Base-by-base conservation (phyloP, 2,113 vertebrate genomes). In the Enhydra lutris region DNA sequence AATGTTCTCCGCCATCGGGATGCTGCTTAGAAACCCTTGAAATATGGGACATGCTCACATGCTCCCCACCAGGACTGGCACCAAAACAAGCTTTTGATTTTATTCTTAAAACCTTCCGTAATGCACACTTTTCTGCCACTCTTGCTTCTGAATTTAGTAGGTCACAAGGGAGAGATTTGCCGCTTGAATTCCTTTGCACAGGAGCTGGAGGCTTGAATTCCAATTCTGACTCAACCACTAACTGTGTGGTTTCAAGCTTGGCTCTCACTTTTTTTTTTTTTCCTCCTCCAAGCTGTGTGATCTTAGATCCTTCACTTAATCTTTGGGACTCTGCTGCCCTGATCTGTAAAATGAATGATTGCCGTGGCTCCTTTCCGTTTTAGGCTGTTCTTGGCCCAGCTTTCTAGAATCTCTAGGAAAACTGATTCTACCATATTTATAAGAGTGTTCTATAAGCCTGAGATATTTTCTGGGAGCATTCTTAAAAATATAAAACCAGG, bases 81-180 rank as follows among this genome's bases (percentile, higher is more conserved):
- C 45, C 92, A 71, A 94, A 91, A 50, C 47, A 67, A 71, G 55
- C 14, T 89, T 85, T 96, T 65, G 36, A 21, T 89, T 89, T 94
- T 81, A 79, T 96, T 96, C 95, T 91, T 65, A 92, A 89, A 85
- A 91, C 52, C 59, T 95, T 97, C 78, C 61, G 67, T 78, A 83
- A 86, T 17, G 69, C 65, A 89, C 31, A 45, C 42, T 92, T 87
- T 91, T 76, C 78, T 89, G 78, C 47, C 59, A 55, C 52, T 52
- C 29, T 59, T 71, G 39, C 45, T 90, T 96, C 92, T 93, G 73
- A 94, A 85, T 63, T 97, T 79, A 76, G 18, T 50, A 74, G 88
- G 57, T 96, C 80, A 34, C 82, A 24, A 81, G 55, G 78, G 67
- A 92, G 55, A 91, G 34, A 86, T 86, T 47, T 78, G 20, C 52